Base-by-base conservation (phyloP, 1,140 invertebrate species). In the Holcopasites calliopsidis region DNA sequence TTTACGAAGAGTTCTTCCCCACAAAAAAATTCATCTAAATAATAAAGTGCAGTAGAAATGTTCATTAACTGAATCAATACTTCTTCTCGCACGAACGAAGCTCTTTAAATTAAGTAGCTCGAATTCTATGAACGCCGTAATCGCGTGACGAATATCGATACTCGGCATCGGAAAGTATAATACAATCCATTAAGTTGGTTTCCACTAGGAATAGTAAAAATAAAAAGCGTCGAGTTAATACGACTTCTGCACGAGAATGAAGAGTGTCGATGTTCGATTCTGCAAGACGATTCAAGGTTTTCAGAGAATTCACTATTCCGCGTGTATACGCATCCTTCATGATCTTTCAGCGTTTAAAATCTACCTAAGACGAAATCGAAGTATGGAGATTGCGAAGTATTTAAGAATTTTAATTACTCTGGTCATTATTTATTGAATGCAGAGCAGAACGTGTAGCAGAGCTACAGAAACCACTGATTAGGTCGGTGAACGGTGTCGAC, bases 111-210 rank as follows among this genome's bases (percentile, higher is more conserved):
- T 18, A 13, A 18, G 47, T 1, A 7, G 52, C 18, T 28, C 18
- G 16, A 31, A 31, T 55, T 31, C 52, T 0, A 6, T 6, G 21
- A 26, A 13, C 7, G 18, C 44, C 2, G 6, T 47, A n/a, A 3
- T 21, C 0, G 10, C 55, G 55, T 7, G 55, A 57, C 10, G 31
- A 35, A 33, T 57, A 33, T 57, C 21, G 16, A 54, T 35, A 35
- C 3, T 2, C 10, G 33, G n/a, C 28, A 40, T 26, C 35, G 35
- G 11, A 62, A 44, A 42, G 1, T 62, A 10, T 4, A 8, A 26
- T 62, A 21, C 28, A 44, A 42, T 61, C 38, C 58, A 61, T 61
- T 42, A 61, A 61, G 38, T 8, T 16, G 26, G 23, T 26, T 61
- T 42, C 21, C 21, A 26, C 11, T 6, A 40, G 35, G 21, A 6